Percentiles rank a stretch among this genome's conserved stretches.
Evolutionary conservation across 2,113 vertebrate species (phyloP).

Genomic region (Bostrychus sinensis): DNA sequence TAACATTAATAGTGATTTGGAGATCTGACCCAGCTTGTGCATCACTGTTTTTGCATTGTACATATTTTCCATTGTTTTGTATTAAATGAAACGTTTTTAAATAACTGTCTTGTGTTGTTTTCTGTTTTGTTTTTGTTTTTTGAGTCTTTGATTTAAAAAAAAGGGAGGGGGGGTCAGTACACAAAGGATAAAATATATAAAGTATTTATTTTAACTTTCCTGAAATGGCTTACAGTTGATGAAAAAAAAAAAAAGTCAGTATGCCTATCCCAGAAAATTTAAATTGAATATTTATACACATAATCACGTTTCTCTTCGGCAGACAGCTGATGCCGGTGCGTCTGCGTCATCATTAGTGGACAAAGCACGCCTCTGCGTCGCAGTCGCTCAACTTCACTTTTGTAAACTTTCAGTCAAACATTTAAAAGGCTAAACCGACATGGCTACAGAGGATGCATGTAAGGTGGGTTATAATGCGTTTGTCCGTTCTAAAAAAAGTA

Average conservation of each 20-base stretch:
- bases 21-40: not conserved
- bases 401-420: not conserved
- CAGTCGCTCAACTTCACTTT: rapidly evolving
- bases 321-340: not conserved
- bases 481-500: not conserved
- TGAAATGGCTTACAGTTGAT: too few relatives aligned
- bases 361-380: not conserved
- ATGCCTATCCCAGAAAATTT: too few relatives aligned
- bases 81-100: conserved; percentile 37
- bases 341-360: conserved; percentile 46
- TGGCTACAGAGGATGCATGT: conserved; percentile 63
- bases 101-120: too few relatives aligned
- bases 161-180: too few relatives aligned
- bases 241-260: too few relatives aligned
- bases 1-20: not conserved
- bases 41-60: conserved; percentile 3
- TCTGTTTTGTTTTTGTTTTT: too few relatives aligned
- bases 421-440: not conserved
- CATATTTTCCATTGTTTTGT: conserved; percentile 26
- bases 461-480: conserved; percentile 55
- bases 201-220: too few relatives aligned
- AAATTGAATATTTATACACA: not conserved
- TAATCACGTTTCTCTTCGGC: too few relatives aligned
- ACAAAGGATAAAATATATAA: too few relatives aligned
- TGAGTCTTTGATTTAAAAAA: too few relatives aligned